Conservation (phyloP, 2,888 invertebrate species). For the Coenonympha arcania region DNA sequence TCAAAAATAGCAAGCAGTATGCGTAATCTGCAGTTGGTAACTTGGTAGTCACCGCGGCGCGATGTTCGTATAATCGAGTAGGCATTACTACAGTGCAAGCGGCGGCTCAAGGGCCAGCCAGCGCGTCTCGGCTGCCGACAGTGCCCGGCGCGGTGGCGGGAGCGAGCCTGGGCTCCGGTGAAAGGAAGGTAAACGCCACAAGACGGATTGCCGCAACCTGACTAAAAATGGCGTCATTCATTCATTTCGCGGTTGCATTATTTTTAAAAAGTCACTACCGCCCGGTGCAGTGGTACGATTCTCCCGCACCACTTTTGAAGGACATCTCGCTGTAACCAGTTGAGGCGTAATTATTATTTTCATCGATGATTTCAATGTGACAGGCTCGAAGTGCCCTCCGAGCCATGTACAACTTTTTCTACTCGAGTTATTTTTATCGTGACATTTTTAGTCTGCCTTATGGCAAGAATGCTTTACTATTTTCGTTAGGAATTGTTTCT, state of each 20-base stretch:
- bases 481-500: slow-evolving; percentile 7
- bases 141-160: slow-evolving; percentile 26
- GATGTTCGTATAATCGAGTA: slow-evolving; percentile 28
- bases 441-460: slow-evolving; percentile 1
- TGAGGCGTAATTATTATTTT: slow-evolving; percentile 9
- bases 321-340: slow-evolving; percentile 31
- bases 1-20: slow-evolving; percentile 18
- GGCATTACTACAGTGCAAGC: slow-evolving; percentile 26
- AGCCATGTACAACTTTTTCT: slow-evolving; percentile 8
- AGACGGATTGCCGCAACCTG: slow-evolving; percentile 66
- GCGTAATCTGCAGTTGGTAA: slow-evolving; percentile 32
- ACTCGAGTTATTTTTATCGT: slow-evolving; percentile 4
- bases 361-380: slow-evolving; percentile 13
- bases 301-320: slow-evolving; percentile 36
- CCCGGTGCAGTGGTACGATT: slow-evolving; percentile 33
- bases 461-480: slow-evolving; percentile 7
- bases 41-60: slow-evolving; percentile 29
- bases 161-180: slow-evolving; percentile 44
- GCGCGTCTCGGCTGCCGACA: slow-evolving; percentile 44
- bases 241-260: slow-evolving; percentile 62
- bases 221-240: slow-evolving; percentile 71
- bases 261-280: slow-evolving; percentile 45
- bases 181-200: slow-evolving; percentile 69
- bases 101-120: slow-evolving; percentile 46
- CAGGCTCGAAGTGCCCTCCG: slow-evolving; percentile 4